A percentile compares a stretch with the other conserved stretches of the same genome.
Conservation (phyloP, 2,113 vertebrate genomes). For the Lagopus leucura region DNA sequence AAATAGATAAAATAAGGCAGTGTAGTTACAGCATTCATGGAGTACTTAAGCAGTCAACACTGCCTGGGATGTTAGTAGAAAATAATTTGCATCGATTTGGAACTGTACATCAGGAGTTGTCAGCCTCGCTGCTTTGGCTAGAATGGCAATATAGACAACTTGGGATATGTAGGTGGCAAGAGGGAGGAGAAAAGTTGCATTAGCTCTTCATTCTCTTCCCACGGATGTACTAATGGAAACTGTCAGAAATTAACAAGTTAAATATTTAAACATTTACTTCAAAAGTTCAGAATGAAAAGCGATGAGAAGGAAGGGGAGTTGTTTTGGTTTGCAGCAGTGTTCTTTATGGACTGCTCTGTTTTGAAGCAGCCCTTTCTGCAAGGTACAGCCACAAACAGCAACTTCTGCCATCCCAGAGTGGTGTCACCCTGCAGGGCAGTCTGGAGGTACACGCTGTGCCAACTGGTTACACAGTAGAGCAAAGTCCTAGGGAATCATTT, state of each 20-base stretch:
- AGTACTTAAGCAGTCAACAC: background rate
- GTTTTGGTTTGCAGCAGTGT: background rate
- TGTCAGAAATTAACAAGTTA: background rate
- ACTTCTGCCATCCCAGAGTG: accelerated
- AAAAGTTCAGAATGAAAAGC: background rate
- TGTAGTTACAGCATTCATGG: background rate
- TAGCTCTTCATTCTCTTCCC: background rate
- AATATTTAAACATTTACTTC: background rate
- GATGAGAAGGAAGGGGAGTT: background rate
- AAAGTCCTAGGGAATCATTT: accelerated
- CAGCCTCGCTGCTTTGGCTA: background rate
- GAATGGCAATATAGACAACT: background rate
- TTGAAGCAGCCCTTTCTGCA: background rate
- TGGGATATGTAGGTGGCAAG: background rate
- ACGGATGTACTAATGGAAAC: background rate
- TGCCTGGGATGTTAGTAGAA: background rate
- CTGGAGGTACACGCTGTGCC: accelerated
- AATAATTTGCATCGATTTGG: background rate
- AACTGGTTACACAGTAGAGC: background rate
- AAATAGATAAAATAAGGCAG: background rate
- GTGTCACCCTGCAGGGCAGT: accelerated
- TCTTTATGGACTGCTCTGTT: background rate
- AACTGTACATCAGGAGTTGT: background rate
- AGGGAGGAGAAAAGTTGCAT: background rate
- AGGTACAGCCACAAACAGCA: background rate